A percentile compares a stretch with the other conserved stretches of the same genome.
Evolutionary conservation across 2,113 vertebrate species (phyloP).

Genomic region (Channa argus): DNA sequence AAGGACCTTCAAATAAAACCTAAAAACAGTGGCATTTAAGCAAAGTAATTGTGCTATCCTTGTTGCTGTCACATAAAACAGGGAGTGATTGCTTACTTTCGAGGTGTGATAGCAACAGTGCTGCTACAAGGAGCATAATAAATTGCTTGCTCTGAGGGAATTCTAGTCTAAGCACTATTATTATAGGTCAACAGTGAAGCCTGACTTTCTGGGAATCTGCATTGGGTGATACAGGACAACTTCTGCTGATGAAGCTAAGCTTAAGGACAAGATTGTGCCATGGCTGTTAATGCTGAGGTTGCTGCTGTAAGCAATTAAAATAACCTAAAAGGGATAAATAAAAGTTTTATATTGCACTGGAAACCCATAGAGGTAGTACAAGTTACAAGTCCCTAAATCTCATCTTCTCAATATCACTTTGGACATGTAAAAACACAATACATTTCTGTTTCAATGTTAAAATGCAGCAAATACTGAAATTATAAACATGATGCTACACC

Average conservation of each 20-base stretch:
- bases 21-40: neutral
- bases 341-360: constrained; percentile 31
- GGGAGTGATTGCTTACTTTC: constrained; percentile 35
- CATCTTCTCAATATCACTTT: constrained; percentile 5
- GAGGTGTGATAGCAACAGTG: constrained; percentile 42
- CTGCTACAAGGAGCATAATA: constrained; percentile 48
- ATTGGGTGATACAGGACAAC: constrained; percentile 36
- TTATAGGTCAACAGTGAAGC: constrained; percentile 49
- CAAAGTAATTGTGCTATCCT: constrained; percentile 29
- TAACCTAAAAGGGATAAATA: constrained; percentile 44
- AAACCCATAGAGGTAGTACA: constrained; percentile 10
- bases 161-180: constrained; percentile 48
- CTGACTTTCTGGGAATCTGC: constrained; percentile 49
- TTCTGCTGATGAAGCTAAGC: constrained; percentile 54
- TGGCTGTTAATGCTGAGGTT: constrained; percentile 48
- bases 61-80: constrained; percentile 27
- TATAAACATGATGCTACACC: neutral
- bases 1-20: constrained; percentile 16
- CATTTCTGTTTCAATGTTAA: neutral
- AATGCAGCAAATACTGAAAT: constrained; percentile 20
- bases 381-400: constrained; percentile 20
- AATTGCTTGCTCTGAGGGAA: constrained; percentile 38
- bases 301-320: constrained; percentile 67
- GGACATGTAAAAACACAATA: neutral
- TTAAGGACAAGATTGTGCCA: constrained; percentile 53